These are phyloP conservation scores for Onthophagus taurus DNA, from an alignment of 1,140 invertebrate species.

Conservation along the genomic window DNA sequence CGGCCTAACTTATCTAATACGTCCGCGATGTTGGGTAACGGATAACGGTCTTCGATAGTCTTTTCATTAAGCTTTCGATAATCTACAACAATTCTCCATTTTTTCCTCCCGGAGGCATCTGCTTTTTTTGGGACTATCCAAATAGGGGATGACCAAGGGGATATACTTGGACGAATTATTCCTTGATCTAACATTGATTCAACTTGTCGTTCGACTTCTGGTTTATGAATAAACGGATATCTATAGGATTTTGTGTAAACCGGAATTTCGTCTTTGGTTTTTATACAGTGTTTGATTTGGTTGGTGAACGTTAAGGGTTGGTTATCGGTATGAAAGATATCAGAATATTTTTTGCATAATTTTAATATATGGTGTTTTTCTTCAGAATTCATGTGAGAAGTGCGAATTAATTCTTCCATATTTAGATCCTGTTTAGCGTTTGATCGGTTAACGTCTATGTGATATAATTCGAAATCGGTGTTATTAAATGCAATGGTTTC, in stretches of 20 bases:
- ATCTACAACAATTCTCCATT: slow-evolving; percentile 35
- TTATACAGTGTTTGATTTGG: slow-evolving; percentile 17
- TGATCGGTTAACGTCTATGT: too few species aligned
- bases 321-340: slow-evolving; percentile 21
- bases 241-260: slow-evolving; percentile 25
- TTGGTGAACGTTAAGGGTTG: slow-evolving; percentile 19
- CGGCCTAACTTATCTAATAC: slow-evolving; percentile 37
- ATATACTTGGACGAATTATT: too few species aligned
- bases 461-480: too few species aligned
- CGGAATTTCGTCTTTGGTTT: slow-evolving; percentile 10
- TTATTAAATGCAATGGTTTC: too few species aligned
- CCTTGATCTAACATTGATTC: too few species aligned
- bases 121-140: slow-evolving; percentile 29
- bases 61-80: slow-evolving; percentile 33
- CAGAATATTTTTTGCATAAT: slow-evolving; percentile 19
- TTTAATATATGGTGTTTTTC: slow-evolving; percentile 18
- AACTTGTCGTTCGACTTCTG: slow-evolving; percentile 29
- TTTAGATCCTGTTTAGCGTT: too few species aligned
- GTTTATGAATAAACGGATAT: slow-evolving; percentile 24
- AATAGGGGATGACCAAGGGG: slow-evolving; percentile 24
- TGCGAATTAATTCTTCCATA: too few species aligned
- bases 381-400: slow-evolving; percentile 21
- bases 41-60: slow-evolving; percentile 36
- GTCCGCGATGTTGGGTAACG: slow-evolving; percentile 43
- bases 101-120: slow-evolving; percentile 24